Evolutionary conservation across 2,888 invertebrate species (phyloP).

Genomic region (Cosmorhoe ocellata): DNA sequence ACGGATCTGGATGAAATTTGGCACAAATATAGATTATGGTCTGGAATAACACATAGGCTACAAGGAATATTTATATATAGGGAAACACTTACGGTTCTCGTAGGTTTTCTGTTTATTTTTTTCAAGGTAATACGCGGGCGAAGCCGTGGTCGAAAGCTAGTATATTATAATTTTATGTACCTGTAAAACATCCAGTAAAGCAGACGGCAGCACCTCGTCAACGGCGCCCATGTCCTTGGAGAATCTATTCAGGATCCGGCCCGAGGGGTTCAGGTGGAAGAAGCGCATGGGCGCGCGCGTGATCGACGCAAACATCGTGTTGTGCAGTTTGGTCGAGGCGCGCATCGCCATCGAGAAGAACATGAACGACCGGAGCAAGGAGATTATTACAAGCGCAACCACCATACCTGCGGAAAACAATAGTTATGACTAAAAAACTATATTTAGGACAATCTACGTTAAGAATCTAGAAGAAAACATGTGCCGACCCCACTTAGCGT

Average conservation of each 20-base stretch:
- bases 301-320: conserved; percentile 91
- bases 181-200: conserved; percentile 84
- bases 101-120: too few species aligned
- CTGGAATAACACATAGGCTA: too few species aligned
- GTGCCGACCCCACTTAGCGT: too few species aligned
- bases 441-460: too few species aligned
- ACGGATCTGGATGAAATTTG: too few species aligned
- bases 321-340: conserved; percentile 90
- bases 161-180: conserved; percentile 33
- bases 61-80: too few species aligned
- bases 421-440: too few species aligned
- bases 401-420: conserved; percentile 71
- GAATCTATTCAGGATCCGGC: conserved; percentile 92
- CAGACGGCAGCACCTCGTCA: conserved; percentile 84
- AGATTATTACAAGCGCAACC: conserved; percentile 71
- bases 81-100: too few species aligned
- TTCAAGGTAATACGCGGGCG: too few species aligned
- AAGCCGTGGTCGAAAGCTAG: too few species aligned
- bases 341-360: conserved; percentile 87
- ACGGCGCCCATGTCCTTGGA: conserved; percentile 93
- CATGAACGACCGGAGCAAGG: conserved; percentile 78
- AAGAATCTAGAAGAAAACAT: too few species aligned
- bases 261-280: conserved; percentile 93
- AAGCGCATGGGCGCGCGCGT: conserved; percentile 92
- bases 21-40: too few species aligned